Base-by-base conservation (phyloP, 2,797 vertebrate species). In the Monodelphis domestica region DNA sequence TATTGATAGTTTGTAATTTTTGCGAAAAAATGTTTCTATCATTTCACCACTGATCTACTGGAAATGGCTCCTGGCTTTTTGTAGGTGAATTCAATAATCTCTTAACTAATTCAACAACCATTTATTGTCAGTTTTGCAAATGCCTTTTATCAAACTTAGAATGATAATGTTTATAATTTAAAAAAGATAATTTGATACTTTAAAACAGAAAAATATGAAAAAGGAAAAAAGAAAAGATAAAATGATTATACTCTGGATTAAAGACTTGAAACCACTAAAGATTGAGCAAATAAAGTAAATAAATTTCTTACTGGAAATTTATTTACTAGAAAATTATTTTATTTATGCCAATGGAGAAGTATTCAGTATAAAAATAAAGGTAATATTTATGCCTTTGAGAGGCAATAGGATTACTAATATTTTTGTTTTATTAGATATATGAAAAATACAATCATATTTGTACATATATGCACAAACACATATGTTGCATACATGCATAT, bases 151-250 rank as follows among this genome's bases (percentile, higher is more conserved):
- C 57, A 89, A 2, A 89, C 57, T 91, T 15, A 92, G 30, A 93
- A 78, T 91, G 90, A 33, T 53, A 54, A 29, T 88, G 94, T 91
- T 30, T 94, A 89, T 90, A 94, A 93, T 63, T 96, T 93, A 93
- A 28, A 45, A 93, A 95, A 54, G 54, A 89, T 63, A 96, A 92
- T 33, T 90, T 57, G 56, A 45, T 38, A 33, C 26, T 55, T 55
- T 78, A 91, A 95, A 45, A 92, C 50, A 93, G 26, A 90, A 93
- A 87, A 45, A 0, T 1, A 88, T 56, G 91, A 7, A n/a, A 54
- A 53, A 91, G 30, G 2, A 90, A 53, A 52, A 21, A 94, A 93
- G 10, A 96, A 26, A 84, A 55, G 17, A 92, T 12, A 70, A 90
- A 78, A 89, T 52, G 45, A 50, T 56, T 52, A 53, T 91, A 11